These are phyloP conservation scores for Meiosimyza platycephala DNA, from an alignment of 2,888 invertebrate genomes.

Conservation along the genomic window DNA sequence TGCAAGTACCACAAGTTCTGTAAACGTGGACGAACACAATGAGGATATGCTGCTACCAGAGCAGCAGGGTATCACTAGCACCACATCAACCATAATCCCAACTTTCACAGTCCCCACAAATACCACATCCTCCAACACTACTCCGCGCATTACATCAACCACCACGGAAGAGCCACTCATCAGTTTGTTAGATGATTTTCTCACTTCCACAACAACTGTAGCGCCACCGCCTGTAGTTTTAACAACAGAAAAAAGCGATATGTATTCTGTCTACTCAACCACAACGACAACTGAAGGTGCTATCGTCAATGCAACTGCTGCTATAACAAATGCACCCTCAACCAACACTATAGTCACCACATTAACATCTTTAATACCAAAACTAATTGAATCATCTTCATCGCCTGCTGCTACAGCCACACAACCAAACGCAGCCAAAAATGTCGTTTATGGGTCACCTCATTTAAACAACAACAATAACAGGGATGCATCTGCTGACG, in stretches of 20 bases:
- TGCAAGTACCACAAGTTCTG: slow-evolving; percentile 7
- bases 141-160: slow-evolving; percentile 36
- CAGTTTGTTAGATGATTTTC: slow-evolving; percentile 54
- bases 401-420: slow-evolving; percentile 40
- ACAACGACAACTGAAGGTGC: slow-evolving; percentile 32
- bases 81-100: slow-evolving; percentile 33
- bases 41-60: slow-evolving; percentile 43
- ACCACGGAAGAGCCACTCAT: slow-evolving; percentile 52
- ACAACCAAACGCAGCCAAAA: neutral
- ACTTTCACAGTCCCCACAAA: slow-evolving; percentile 34
- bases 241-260: slow-evolving; percentile 12
- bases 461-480: no score
- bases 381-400: slow-evolving; percentile 43
- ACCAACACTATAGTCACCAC: slow-evolving; percentile 32
- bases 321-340: slow-evolving; percentile 25
- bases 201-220: slow-evolving; percentile 43
- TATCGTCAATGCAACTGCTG: slow-evolving; percentile 34
- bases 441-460: neutral
- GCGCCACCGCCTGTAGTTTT: slow-evolving; percentile 17
- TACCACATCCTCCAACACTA: slow-evolving; percentile 35
- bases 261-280: neutral
- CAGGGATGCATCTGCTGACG: slow-evolving; percentile 48
- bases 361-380: slow-evolving; percentile 43
- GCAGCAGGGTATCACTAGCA: slow-evolving; percentile 18
- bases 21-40: slow-evolving; percentile 3